These are phyloP conservation scores for Kradibia gibbosae DNA, from an alignment of 1,140 invertebrate species.

Conservation along the genomic window DNA sequence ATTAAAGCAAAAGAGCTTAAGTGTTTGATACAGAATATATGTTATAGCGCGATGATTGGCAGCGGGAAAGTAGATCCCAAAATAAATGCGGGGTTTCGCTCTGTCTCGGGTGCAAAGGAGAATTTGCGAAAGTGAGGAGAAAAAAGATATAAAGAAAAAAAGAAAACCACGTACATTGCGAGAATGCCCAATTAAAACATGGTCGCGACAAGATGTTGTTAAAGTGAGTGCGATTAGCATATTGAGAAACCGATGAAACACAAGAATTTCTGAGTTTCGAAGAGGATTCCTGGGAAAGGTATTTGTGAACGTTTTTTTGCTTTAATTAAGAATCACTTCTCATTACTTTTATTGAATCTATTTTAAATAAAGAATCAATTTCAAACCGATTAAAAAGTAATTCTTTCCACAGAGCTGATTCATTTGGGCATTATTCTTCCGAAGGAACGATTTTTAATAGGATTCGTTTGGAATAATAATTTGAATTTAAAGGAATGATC, in stretches of 20 bases:
- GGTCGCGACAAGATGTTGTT: constrained; percentile 45
- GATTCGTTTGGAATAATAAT: constrained; percentile 7
- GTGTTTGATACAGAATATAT: not conserved
- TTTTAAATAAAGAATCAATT: constrained; percentile 22
- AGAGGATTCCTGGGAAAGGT: constrained; percentile 49
- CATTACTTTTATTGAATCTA: constrained; percentile 46
- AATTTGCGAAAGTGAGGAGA: constrained; percentile 3
- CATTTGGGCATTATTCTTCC: constrained; percentile 23
- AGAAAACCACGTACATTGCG: constrained; percentile 34
- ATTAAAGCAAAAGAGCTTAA: not conserved
- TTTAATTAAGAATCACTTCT: constrained; percentile 44
- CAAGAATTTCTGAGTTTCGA: constrained; percentile 37
- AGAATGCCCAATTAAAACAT: constrained; percentile 51
- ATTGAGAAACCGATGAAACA: constrained; percentile 47
- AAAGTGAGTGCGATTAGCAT: constrained; percentile 46
- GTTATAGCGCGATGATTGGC: not conserved
- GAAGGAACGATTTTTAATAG: constrained; percentile 22
- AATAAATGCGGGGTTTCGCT: constrained; percentile 1
- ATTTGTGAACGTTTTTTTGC: constrained; percentile 41
- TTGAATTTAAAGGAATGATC: constrained; percentile 24
- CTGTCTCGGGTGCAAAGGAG: not conserved
- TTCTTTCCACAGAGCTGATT: constrained; percentile 16
- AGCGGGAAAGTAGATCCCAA: not conserved
- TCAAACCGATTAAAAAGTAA: constrained; percentile 30
- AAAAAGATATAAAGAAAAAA: not conserved